These are phyloP conservation scores for Megalops cyprinoides DNA, from an alignment of 2,797 vertebrate genomes.

Conservation along the genomic window DNA sequence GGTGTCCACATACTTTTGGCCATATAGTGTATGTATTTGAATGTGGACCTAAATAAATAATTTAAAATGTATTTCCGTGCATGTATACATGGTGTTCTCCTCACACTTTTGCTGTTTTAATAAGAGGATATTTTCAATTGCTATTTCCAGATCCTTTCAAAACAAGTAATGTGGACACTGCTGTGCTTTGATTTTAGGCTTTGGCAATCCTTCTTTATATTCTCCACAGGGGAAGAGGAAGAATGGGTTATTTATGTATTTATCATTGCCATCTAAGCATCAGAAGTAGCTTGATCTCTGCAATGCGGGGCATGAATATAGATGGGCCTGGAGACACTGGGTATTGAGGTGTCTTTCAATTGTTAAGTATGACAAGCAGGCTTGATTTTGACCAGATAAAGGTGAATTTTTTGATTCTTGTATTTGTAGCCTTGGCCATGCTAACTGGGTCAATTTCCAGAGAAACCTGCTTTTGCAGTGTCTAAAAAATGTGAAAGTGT, in stretches of 20 bases:
- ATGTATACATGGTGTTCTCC: background rate
- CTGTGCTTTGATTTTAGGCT: background rate
- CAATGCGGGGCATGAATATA: background rate
- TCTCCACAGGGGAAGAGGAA: background rate
- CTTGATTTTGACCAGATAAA: background rate
- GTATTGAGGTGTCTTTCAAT: background rate
- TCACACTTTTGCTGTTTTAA: background rate
- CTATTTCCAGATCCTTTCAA: background rate
- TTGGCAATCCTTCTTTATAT: background rate
- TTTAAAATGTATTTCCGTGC: too few species aligned
- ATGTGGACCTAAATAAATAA: too few species aligned
- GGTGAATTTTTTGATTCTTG: too few species aligned
- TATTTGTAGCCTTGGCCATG: too few species aligned
- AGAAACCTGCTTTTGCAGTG: too few species aligned
- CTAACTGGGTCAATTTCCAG: too few species aligned
- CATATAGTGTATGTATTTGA: too few species aligned
- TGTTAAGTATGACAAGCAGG: background rate
- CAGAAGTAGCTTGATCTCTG: background rate
- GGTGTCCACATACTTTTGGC: too few species aligned
- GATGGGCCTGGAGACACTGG: background rate
- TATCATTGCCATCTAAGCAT: background rate
- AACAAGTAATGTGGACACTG: background rate
- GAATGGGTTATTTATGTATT: slow-evolving; percentile 2
- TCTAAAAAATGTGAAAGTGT: too few species aligned
- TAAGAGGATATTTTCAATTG: background rate